Evolutionary conservation across 1,140 invertebrate species (phyloP), one percentile per base, ranked within the genome.

Genomic region (Lordiphosa mommai): DNA sequence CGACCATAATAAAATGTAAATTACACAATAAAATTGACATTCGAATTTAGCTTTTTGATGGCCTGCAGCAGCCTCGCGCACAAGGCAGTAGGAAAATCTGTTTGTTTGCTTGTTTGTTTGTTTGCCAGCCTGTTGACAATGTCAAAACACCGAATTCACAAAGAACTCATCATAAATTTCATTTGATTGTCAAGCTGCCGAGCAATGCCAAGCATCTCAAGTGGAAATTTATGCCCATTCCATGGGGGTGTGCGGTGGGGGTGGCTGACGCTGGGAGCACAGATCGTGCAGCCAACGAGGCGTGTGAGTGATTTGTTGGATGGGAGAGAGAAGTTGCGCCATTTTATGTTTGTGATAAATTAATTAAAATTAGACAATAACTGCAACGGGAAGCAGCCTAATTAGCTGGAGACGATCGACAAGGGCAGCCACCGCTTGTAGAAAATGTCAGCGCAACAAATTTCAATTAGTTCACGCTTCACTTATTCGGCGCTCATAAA

Each of bases 391-490:
- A 80, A 71, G 51, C 55, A 38, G 51, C 55, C 76, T 82, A 80
- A 80, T 80, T 79, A 80, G 61, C 61, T 63, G 66, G 46, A 82
- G 74, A 71, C 69, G 70, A 80, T 74, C 76, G 65, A 82, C 76
- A 73, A 50, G 61, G 50, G 60, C 46, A 53, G 27, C 68, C 56
- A 55, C 40, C 29, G 56, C 74, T 61, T 68, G 71, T 74, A 58
- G 47, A 61, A 68, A 53, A 86, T 86, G 82, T 86, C 82, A 77
- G 76, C 82, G 76, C 68, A 73, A 86, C 82, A 77, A 86, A 86
- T 86, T 76, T 82, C 82, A 86, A 86, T 86, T 86, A 86, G 82
- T 86, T 86, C 82, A 67, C 82, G 82, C 82, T 86, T 86, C 82
- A 82, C 74, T 77, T 84, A 77, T 59, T 72, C 51, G 68, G 48